These are phyloP conservation scores for Lophura nycthemera DNA, from an alignment of 2,113 vertebrate genomes.

Conservation along the genomic window DNA sequence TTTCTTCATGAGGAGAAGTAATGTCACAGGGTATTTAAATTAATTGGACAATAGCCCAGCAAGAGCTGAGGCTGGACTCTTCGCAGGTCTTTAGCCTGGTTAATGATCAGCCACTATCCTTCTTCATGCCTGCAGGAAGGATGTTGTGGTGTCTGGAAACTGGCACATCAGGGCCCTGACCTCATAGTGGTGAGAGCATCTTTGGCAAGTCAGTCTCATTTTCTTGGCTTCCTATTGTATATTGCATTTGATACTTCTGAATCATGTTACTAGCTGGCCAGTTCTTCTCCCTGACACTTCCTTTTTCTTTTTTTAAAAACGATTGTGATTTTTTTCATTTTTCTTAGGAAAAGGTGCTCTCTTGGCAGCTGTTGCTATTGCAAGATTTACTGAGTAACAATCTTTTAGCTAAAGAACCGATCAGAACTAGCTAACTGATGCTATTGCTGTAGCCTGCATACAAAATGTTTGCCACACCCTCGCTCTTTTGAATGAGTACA, in stretches of 20 bases:
- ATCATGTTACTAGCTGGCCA: neutral
- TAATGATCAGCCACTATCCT: neutral
- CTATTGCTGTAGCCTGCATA: neutral
- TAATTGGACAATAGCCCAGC: constrained; percentile 12
- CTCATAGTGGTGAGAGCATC: neutral
- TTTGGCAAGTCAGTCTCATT: neutral
- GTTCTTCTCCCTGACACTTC: neutral
- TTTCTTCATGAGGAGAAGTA: neutral
- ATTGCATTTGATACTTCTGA: neutral
- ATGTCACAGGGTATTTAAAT: constrained; percentile 11
- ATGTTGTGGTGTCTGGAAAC: neutral
- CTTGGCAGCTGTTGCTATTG: neutral
- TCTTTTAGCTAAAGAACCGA: neutral
- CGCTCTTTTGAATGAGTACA: neutral
- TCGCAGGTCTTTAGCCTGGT: neutral
- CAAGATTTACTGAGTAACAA: neutral
- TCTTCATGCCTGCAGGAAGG: neutral
- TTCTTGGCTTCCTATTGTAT: constrained; percentile 22
- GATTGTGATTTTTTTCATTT: neutral
- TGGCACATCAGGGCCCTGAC: neutral
- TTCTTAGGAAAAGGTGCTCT: neutral
- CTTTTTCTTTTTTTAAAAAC: neutral
- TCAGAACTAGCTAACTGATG: neutral
- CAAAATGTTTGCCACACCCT: neutral
- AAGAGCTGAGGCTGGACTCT: neutral